Conservation (phyloP, 2,888 invertebrate species). For the Rhyacophila evoluta region DNA sequence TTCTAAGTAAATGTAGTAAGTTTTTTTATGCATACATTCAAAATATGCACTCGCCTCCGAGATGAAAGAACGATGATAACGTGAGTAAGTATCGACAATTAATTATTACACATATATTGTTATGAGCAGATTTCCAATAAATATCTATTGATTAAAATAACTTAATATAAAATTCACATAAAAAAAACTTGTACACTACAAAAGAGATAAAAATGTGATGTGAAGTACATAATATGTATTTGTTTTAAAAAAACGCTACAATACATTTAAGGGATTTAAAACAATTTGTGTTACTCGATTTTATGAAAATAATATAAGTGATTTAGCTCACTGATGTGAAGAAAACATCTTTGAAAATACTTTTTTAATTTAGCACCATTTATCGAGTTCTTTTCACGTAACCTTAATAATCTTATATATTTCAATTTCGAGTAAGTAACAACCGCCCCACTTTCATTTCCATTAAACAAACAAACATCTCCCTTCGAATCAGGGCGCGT, state of each 20-base stretch:
- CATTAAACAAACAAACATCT: background rate
- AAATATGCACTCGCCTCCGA: background rate
- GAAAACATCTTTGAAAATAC: slow-evolving; percentile 15
- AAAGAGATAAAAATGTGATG: background rate
- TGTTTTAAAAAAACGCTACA: background rate
- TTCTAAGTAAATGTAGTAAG: slow-evolving; percentile 5
- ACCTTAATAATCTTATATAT: slow-evolving; percentile 1
- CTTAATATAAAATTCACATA: background rate
- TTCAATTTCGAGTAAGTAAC: slow-evolving; percentile 13
- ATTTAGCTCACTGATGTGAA: background rate
- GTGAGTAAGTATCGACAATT: background rate
- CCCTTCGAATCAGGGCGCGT: background rate
- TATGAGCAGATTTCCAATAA: background rate
- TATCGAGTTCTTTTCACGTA: slow-evolving; percentile 34
- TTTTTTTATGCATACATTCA: slow-evolving; percentile 3
- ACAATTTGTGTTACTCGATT: background rate
- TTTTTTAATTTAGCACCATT: slow-evolving; percentile 36
- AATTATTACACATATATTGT: background rate
- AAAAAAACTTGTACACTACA: background rate
- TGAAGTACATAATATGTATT: slow-evolving; percentile 3
- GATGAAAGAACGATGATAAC: background rate
- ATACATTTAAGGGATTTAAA: background rate
- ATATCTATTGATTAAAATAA: background rate
- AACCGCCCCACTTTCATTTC: background rate
- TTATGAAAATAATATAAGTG: background rate